Evolutionary conservation across 2,113 vertebrate species (phyloP).

Genomic region (Chaetura pelagica): DNA sequence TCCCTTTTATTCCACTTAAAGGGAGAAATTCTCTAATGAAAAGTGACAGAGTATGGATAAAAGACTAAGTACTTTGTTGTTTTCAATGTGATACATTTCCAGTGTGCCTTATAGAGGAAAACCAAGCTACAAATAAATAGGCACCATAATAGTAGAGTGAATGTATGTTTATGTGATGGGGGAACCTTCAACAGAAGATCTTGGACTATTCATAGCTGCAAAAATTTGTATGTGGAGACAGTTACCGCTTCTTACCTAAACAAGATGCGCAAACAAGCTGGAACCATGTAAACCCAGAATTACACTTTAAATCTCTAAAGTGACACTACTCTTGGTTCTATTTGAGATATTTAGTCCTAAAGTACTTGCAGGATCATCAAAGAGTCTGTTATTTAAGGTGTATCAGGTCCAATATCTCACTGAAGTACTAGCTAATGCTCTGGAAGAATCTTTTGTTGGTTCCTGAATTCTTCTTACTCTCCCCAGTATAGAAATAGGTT

Average conservation of each 20-base stretch:
- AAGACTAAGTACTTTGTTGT: background rate
- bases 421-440: background rate
- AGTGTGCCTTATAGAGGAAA: background rate
- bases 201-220: background rate
- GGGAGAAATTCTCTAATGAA: background rate
- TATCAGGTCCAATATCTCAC: background rate
- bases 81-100: background rate
- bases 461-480: background rate
- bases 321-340: background rate
- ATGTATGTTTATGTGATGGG: no score
- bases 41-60: background rate
- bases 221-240: background rate
- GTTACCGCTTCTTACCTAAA: background rate
- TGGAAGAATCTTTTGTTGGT: background rate
- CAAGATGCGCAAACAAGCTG: background rate
- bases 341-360: background rate
- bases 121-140: background rate
- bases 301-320: background rate
- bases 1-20: background rate
- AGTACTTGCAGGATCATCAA: fast-evolving
- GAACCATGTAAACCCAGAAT: background rate
- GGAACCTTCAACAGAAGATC: background rate
- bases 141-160: background rate
- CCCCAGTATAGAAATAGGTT: background rate
- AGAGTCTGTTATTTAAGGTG: background rate